Conservation (phyloP, 2,888 invertebrate genomes). For the Rhaphigaster nebulosa region DNA sequence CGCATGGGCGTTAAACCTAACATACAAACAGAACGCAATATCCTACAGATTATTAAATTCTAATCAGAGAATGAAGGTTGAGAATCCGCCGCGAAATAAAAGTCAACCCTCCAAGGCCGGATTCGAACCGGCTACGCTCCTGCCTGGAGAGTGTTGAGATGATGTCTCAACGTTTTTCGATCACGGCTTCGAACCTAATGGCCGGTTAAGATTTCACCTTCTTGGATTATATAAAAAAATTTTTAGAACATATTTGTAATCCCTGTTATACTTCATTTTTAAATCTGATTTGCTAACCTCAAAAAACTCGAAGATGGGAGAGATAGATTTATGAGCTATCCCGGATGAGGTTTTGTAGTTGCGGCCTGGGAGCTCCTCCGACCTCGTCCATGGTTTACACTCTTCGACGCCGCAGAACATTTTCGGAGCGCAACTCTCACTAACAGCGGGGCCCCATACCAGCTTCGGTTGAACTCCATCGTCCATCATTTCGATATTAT, state of each 20-base stretch:
- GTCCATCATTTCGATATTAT: neutral
- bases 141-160: no score
- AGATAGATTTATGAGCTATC: conserved; percentile 43
- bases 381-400: conserved; percentile 60
- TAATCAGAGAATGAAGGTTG: no score
- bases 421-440: neutral
- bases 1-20: no score
- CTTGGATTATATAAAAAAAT: no score
- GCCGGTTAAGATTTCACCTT: no score
- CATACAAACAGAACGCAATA: no score
- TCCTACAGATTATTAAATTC: no score
- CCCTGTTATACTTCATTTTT: neutral
- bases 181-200: no score
- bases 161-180: no score
- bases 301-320: neutral
- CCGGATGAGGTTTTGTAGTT: conserved; percentile 60
- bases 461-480: neutral
- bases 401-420: conserved; percentile 44
- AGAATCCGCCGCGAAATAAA: no score
- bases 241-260: neutral
- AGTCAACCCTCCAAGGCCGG: no score
- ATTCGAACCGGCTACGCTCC: no score
- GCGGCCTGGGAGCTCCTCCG: conserved; percentile 60
- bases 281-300: conserved; percentile 29
- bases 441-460: conserved; percentile 19